A percentile compares a stretch with the other conserved stretches of the same genome.
These are phyloP conservation scores for Hepsetus odoe DNA, from an alignment of 2,113 vertebrate genomes.

Conservation along the genomic window DNA sequence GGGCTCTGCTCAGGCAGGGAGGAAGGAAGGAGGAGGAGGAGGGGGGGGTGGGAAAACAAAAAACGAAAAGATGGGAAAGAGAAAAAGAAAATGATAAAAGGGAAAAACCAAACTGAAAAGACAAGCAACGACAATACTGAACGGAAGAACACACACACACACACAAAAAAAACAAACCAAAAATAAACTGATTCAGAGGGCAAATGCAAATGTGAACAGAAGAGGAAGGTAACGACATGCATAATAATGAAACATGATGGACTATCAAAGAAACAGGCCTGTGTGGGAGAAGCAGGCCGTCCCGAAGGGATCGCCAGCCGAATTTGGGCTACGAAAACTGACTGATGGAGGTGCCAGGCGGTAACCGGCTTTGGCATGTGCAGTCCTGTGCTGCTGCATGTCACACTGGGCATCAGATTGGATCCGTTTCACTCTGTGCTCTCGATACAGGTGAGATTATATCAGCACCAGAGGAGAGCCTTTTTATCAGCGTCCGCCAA, in stretches of 20 bases:
- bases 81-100: conserved; percentile 87
- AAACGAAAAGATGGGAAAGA: conserved; percentile 94
- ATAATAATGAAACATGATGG: conserved; percentile 72
- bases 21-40: conserved; percentile 45
- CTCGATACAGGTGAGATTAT: conserved; percentile 19
- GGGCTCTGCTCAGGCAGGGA: conserved; percentile 88
- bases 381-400: neutral
- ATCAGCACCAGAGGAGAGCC: conserved; percentile 10
- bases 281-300: neutral
- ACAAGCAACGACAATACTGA: conserved; percentile 52
- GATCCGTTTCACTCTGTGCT: neutral
- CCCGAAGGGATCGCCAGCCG: neutral
- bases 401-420: neutral
- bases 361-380: neutral
- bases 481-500: conserved; percentile 43
- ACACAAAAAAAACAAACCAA: neutral
- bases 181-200: conserved; percentile 50
- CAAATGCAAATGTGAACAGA: conserved; percentile 68
- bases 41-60: conserved; percentile 64
- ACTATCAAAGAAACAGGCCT: neutral
- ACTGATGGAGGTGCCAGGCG: neutral
- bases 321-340: conserved; percentile 3
- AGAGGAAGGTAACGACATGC: conserved; percentile 54
- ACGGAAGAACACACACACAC: conserved; percentile 35
- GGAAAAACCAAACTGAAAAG: conserved; percentile 65